These are phyloP conservation scores for Apostichopus californicus DNA, from an alignment of 35 echinoderm and acorn worm genomes.

Conservation along the genomic window DNA sequence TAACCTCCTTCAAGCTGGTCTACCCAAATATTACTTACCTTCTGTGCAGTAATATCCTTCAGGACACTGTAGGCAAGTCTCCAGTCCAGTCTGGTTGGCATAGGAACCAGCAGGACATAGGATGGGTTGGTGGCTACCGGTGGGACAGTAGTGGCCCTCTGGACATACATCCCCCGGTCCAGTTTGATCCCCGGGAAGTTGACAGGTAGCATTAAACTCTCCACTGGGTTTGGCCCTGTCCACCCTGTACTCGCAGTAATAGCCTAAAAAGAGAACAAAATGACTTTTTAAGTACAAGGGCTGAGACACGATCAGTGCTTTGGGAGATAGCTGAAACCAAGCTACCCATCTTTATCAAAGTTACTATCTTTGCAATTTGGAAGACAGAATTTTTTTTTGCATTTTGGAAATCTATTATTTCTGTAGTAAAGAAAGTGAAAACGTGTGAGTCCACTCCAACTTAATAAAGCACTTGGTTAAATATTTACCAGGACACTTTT, in stretches of 20 bases:
- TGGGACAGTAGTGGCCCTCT: conserved; percentile 83
- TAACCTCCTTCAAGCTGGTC: too few species aligned
- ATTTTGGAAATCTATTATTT: too few species aligned
- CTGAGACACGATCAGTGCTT: too few species aligned
- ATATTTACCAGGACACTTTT: too few species aligned
- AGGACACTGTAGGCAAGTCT: conserved; percentile 72
- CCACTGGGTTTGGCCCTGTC: conserved; percentile 85
- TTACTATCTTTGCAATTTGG: too few species aligned
- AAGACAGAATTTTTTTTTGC: too few species aligned
- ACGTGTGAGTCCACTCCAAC: too few species aligned
- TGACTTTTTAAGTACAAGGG: not conserved
- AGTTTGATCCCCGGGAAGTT: conserved; percentile 77
- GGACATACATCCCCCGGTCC: conserved; percentile 89
- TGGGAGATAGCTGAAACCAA: too few species aligned
- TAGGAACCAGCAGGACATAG: conserved; percentile 74
- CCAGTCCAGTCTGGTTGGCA: conserved; percentile 82
- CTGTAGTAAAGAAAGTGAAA: too few species aligned
- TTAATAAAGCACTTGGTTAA: too few species aligned
- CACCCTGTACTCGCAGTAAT: conserved; percentile 92
- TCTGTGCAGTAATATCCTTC: conserved; percentile 89
- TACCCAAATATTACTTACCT: conserved; percentile 48
- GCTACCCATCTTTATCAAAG: too few species aligned
- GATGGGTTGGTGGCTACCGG: conserved; percentile 69
- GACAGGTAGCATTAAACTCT: conserved; percentile 77
- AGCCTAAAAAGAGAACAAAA: conserved; percentile 54